Evolutionary conservation across 2,888 invertebrate genomes (phyloP).

Genomic region (Stomorhina lunata): DNA sequence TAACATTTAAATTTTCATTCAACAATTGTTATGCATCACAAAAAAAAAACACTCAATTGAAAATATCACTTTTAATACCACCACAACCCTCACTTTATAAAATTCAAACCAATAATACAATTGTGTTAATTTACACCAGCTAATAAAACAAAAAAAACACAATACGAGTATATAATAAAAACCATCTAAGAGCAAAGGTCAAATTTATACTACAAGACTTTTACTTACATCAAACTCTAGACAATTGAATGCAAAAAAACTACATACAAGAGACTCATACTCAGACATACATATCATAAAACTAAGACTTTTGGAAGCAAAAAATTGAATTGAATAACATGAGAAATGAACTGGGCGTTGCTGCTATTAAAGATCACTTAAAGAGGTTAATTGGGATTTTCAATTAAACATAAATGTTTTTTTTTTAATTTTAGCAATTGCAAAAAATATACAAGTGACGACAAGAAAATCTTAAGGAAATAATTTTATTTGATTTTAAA

Average conservation of each 20-base stretch:
- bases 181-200: slow-evolving; percentile 49
- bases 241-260: slow-evolving; percentile 49
- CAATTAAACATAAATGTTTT: slow-evolving; percentile 52
- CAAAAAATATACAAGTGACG: too few species aligned
- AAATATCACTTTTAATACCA: slow-evolving; percentile 16
- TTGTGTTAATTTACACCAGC: slow-evolving; percentile 60
- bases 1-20: too few species aligned
- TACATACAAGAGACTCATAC: background rate
- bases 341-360: slow-evolving; percentile 36
- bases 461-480: too few species aligned
- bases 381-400: slow-evolving; percentile 64
- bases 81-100: background rate
- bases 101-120: slow-evolving; percentile 38
- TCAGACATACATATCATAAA: background rate
- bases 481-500: too few species aligned
- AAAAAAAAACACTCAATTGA: background rate
- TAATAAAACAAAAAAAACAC: slow-evolving; percentile 33
- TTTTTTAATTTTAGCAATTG: background rate
- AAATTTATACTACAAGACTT: slow-evolving; percentile 27
- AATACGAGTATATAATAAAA: background rate
- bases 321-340: background rate
- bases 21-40: too few species aligned
- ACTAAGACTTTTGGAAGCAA: slow-evolving; percentile 1
- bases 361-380: slow-evolving; percentile 49
- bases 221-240: slow-evolving; percentile 43